Percentiles rank a stretch among this genome's conserved stretches.
phyloP scores from a whole-genome alignment of 2,113 vertebrate species.

The Cynocephalus volans region DNA sequence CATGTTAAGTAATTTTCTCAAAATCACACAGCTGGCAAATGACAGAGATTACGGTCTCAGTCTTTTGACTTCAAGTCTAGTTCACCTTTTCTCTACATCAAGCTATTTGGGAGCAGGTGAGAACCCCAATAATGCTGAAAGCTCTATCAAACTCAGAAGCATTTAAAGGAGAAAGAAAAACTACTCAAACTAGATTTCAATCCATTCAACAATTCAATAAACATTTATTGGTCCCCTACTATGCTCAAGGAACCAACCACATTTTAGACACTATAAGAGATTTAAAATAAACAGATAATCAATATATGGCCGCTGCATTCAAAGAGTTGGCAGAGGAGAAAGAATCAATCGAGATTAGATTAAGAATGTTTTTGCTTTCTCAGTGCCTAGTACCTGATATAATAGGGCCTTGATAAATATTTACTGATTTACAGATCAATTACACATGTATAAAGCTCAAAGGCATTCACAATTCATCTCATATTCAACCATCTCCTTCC shows the following conservation, averaged over 20 bases:
- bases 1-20: not conserved
- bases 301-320: not conserved
- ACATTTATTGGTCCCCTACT: not conserved
- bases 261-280: not conserved
- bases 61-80: not conserved
- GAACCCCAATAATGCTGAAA: not conserved
- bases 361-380: not conserved
- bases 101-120: not conserved
- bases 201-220: not conserved
- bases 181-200: not conserved
- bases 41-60: not conserved
- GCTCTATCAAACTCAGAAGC: not conserved
- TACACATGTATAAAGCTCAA: not conserved
- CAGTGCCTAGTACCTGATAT: not conserved
- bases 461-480: not conserved
- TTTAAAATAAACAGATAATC: not conserved
- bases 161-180: not conserved
- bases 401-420: not conserved
- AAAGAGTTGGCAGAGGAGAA: not conserved
- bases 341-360: not conserved
- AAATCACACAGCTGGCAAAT: not conserved
- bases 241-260: not conserved
- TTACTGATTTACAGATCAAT: not conserved
- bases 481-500: not conserved
- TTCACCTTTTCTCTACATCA: not conserved